phyloP scores from a whole-genome alignment of 2,113 vertebrate genomes.

The Polypterus senegalus region DNA sequence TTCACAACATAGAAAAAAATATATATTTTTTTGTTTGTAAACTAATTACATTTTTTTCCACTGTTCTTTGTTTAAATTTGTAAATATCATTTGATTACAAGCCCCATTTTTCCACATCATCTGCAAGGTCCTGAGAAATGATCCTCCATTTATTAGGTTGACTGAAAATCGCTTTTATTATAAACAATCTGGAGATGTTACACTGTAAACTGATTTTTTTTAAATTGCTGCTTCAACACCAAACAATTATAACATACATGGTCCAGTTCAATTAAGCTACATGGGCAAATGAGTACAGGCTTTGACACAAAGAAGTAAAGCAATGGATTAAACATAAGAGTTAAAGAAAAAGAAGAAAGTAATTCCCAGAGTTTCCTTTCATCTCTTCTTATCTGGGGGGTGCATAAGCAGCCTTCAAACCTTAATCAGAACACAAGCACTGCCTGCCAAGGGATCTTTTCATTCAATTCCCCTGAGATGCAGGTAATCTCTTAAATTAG shows the following conservation, averaged over 20 bases:
- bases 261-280: constrained; percentile 5
- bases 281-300: constrained; percentile 18
- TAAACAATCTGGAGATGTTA: constrained; percentile 26
- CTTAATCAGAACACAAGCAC: constrained; percentile 11
- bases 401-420: constrained; percentile 18
- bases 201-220: constrained; percentile 16
- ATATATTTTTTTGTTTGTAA: too few relatives aligned
- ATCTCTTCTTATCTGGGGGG: constrained; percentile 15
- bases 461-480: constrained; percentile 25
- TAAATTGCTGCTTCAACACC: constrained; percentile 1
- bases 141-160: constrained; percentile 49
- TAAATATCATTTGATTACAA: too few relatives aligned
- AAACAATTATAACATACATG: too few relatives aligned
- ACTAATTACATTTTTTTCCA: too few relatives aligned
- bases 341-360: not conserved
- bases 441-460: not conserved
- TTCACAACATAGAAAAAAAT: too few relatives aligned
- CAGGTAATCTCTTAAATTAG: constrained; percentile 48
- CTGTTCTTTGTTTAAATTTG: too few relatives aligned
- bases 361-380: constrained; percentile 12
- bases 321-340: constrained; percentile 10
- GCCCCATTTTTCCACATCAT: too few relatives aligned
- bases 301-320: constrained; percentile 27
- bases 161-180: constrained; percentile 44
- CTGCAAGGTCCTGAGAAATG: constrained; percentile 12